Percentiles rank a stretch among this genome's conserved stretches.
Conservation (phyloP, 2,113 vertebrate species). For the Todiramphus chloris region DNA sequence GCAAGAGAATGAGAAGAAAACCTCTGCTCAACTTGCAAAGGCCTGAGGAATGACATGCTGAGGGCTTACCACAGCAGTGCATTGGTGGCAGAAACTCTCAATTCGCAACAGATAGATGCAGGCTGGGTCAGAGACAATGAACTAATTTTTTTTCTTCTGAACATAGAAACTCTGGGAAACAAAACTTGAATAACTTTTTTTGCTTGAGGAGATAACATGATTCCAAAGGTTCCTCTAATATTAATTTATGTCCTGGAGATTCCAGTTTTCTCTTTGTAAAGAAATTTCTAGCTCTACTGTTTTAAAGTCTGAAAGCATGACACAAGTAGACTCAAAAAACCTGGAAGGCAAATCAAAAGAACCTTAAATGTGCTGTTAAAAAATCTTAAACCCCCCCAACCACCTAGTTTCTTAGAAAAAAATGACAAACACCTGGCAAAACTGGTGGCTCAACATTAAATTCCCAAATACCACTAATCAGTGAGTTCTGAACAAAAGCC, state of each 20-base stretch:
- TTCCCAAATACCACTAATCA: not conserved
- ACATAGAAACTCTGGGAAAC: not conserved
- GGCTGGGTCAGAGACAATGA: not conserved
- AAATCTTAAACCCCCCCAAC: not conserved
- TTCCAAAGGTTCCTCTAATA: not conserved
- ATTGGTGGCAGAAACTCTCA: fast-evolving
- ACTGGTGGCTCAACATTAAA: not conserved
- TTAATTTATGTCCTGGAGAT: not conserved
- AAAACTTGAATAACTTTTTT: not conserved
- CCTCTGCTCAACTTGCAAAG: not conserved
- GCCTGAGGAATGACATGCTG: not conserved
- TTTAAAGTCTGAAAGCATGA: not conserved
- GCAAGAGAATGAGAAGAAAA: not conserved
- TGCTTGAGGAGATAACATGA: not conserved
- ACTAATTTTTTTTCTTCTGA: not conserved
- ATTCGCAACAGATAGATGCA: fast-evolving
- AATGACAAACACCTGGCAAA: not conserved
- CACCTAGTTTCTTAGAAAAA: not conserved
- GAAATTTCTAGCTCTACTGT: not conserved
- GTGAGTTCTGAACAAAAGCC: not conserved
- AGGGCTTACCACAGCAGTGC: not conserved
- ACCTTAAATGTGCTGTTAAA: not conserved
- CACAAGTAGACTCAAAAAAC: not conserved
- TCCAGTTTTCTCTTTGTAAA: not conserved
- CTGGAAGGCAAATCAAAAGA: not conserved